A percentile compares a stretch with the other conserved stretches of the same genome.
Conservation (phyloP, 2,888 invertebrate species). For the Drosophila prostipennis region DNA sequence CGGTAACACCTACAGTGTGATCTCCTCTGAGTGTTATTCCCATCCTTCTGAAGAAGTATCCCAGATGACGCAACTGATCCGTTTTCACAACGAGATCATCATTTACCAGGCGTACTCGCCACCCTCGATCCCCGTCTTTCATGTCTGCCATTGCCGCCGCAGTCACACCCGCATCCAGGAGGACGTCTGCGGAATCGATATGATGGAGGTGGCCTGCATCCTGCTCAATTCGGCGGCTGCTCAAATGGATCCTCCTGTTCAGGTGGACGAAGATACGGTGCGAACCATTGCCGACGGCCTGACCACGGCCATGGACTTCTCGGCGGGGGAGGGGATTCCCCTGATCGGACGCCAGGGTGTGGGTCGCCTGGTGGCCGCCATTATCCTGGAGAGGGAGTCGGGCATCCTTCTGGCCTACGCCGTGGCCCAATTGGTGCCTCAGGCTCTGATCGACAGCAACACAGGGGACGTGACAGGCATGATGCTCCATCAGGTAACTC, state of each 20-base stretch:
- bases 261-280: conserved; percentile 3
- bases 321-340: not conserved
- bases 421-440: conserved; percentile 26
- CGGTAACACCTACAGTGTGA: not conserved
- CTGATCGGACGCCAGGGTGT: not conserved
- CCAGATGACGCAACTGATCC: not conserved
- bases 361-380: conserved; percentile 32
- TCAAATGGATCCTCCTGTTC: not conserved
- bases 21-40: not conserved
- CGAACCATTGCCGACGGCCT: conserved; percentile 12
- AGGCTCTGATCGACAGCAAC: not conserved
- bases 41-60: not conserved
- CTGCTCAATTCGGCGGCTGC: conserved; percentile 11
- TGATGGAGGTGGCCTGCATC: conserved; percentile 1
- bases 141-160: not conserved
- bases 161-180: not conserved
- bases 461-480: conserved; percentile 6
- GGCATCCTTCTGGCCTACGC: conserved; percentile 21
- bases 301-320: not conserved
- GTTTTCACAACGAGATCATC: not conserved
- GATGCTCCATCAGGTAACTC: conserved; percentile 6
- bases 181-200: not conserved
- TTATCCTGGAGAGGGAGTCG: conserved; percentile 18
- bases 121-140: not conserved
- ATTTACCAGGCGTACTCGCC: conserved; percentile 1